These are phyloP conservation scores for Sinella curviseta DNA, from an alignment of 1,140 invertebrate genomes.

Conservation along the genomic window DNA sequence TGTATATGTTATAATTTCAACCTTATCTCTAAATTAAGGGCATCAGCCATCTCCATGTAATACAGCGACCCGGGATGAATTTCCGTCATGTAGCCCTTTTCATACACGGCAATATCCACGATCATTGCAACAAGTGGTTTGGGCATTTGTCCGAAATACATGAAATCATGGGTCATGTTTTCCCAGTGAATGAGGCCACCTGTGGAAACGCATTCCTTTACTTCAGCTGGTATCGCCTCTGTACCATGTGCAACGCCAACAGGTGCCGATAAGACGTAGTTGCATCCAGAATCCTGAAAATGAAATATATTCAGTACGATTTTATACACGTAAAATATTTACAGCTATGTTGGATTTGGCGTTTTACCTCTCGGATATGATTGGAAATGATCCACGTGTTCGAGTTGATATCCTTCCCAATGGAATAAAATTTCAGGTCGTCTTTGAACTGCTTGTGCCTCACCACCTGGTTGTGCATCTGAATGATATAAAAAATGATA, in stretches of 20 bases:
- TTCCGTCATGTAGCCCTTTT: constrained; percentile 17
- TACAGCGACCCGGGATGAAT: constrained; percentile 27
- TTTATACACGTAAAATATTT: not conserved
- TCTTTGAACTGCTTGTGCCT: not conserved
- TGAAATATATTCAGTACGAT: not conserved
- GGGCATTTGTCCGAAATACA: not conserved
- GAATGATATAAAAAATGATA: not conserved
- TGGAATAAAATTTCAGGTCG: constrained; percentile 22
- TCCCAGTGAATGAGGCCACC: constrained; percentile 26
- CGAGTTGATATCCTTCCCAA: not conserved
- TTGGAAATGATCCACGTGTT: constrained; percentile 8
- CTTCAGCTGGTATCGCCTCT: constrained; percentile 4
- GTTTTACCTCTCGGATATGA: not conserved
- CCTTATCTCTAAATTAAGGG: constrained; percentile 22
- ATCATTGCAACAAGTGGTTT: constrained; percentile 29
- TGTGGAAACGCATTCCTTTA: constrained; percentile 14
- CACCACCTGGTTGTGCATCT: not conserved
- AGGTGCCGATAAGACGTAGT: constrained; percentile 24
- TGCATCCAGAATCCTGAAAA: constrained; percentile 27
- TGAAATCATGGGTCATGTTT: not conserved
- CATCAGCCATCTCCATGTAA: constrained; percentile 4
- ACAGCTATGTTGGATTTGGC: too few relatives aligned
- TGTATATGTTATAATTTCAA: too few relatives aligned
- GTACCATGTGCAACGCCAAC: not conserved
- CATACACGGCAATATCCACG: not conserved